Evolutionary conservation across 2,113 vertebrate species (phyloP).

Genomic region (Xiphophorus hellerii): DNA sequence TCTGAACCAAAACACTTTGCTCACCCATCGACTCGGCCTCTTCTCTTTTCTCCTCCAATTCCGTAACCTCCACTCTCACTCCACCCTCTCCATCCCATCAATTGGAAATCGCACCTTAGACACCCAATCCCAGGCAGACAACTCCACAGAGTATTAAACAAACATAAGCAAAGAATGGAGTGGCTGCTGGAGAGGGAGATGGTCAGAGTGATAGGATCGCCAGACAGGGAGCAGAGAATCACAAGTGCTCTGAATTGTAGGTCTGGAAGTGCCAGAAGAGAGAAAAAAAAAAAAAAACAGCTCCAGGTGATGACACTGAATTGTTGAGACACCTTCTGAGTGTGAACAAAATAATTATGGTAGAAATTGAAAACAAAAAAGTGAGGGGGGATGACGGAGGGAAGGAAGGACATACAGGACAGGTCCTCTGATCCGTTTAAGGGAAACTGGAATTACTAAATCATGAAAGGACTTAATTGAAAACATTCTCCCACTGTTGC

Average conservation of each 20-base stretch:
- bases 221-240: constrained; percentile 65
- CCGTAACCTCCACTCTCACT: constrained; percentile 47
- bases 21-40: constrained; percentile 55
- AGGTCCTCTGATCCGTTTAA: constrained; percentile 31
- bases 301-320: constrained; percentile 49
- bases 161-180: constrained; percentile 80
- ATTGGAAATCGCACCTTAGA: constrained; percentile 72
- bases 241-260: constrained; percentile 61
- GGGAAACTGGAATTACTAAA: constrained; percentile 55
- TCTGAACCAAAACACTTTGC: constrained; percentile 71
- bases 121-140: constrained; percentile 66
- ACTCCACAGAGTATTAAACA: constrained; percentile 82
- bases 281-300: background rate
- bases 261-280: constrained; percentile 30
- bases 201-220: constrained; percentile 67
- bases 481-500: constrained; percentile 52
- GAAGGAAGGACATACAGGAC: constrained; percentile 8
- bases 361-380: constrained; percentile 20
- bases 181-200: constrained; percentile 71
- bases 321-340: constrained; percentile 28
- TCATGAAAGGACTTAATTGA: constrained; percentile 63
- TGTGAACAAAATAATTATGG: constrained; percentile 39
- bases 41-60: constrained; percentile 57
- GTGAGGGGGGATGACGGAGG: background rate
- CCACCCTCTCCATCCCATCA: constrained; percentile 64